Conservation (phyloP, 2,888 invertebrate genomes). For the Xylota sylvarum region DNA sequence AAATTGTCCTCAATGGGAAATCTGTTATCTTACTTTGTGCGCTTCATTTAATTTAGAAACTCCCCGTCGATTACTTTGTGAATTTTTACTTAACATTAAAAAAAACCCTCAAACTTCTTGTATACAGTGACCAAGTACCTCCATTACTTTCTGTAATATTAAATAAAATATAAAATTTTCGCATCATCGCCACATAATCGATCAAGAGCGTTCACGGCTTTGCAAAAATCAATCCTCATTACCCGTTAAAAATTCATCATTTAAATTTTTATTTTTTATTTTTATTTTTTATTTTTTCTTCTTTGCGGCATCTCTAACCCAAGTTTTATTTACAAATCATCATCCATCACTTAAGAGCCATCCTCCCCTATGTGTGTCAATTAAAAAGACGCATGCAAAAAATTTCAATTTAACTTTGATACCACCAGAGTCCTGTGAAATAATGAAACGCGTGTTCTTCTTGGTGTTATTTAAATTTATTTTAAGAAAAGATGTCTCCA, state of each 20-base stretch:
- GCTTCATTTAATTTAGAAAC: slow-evolving; percentile 33
- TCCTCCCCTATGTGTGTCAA: slow-evolving; percentile 25
- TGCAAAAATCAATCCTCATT: slow-evolving; percentile 64
- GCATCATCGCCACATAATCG: slow-evolving; percentile 34
- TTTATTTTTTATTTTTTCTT: slow-evolving; percentile 5
- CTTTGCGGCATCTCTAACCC: slow-evolving; percentile 5
- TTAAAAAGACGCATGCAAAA: slow-evolving; percentile 8
- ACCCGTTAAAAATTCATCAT: slow-evolving; percentile 44
- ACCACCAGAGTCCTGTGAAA: background rate
- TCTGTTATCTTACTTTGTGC: slow-evolving; percentile 27
- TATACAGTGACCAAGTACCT: background rate
- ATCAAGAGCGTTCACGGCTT: slow-evolving; percentile 34
- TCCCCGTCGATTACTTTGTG: background rate
- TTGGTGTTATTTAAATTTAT: too few relatives aligned
- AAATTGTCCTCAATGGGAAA: slow-evolving; percentile 3
- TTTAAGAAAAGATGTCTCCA: too few relatives aligned
- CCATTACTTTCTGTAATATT: background rate
- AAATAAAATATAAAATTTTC: background rate
- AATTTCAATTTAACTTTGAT: background rate
- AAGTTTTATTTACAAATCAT: slow-evolving; percentile 50
- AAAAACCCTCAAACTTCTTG: background rate
- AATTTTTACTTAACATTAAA: background rate
- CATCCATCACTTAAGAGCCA: slow-evolving; percentile 61
- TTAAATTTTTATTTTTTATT: background rate
- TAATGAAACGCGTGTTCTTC: too few relatives aligned